Evolutionary conservation across 2,888 invertebrate species (phyloP), one percentile per base, ranked within the genome.

Genomic region (Gortyna flavago): DNA sequence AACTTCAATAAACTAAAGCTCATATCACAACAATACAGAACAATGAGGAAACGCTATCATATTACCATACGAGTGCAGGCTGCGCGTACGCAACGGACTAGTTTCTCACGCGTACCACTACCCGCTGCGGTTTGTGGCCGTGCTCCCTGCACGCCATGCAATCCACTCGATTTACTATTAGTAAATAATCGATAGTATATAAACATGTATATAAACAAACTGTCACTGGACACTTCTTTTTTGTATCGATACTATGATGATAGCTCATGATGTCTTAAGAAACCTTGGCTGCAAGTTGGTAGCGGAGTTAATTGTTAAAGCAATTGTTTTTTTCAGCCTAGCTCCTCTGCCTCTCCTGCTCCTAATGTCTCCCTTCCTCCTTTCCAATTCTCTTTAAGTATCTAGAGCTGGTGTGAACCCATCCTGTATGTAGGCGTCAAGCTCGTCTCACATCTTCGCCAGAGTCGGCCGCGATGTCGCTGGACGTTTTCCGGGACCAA

Each of bases 111-210:
- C 80, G 81, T 75, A 77, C 88, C 16, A 51, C 44, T 79, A 79
- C 74, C 71, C 81, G 68, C 86, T 91, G 90, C 85, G 90, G 90
- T 91, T 75, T 87, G 87, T 74, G 89, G 87, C 84, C 66, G 75
- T 70, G 68, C 57, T 57, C 81, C 62, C 68, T 54, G 73, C 81
- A 74, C 75, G 81, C 72, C 70, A 64, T 71, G 81, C 75, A 84
- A 84, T 85, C 81, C 72, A 54, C 86, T 78, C 72, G 29, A 68
- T 72, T 73, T 64, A 82, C 81, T 79, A 85, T 73, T 61, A 79
- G 66, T 75, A 65, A 78, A 75, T 73, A 75, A 51, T 65, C 61
- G 64, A 75, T 72, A 62, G 18, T 32, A 72, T 44, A 44, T 68
- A 64, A 51, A 6, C 16, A 13, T 54, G 25, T 16, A 13, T 79